Evolutionary conservation across 2,888 invertebrate genomes (phyloP).

Genomic region (Unio delphinus): DNA sequence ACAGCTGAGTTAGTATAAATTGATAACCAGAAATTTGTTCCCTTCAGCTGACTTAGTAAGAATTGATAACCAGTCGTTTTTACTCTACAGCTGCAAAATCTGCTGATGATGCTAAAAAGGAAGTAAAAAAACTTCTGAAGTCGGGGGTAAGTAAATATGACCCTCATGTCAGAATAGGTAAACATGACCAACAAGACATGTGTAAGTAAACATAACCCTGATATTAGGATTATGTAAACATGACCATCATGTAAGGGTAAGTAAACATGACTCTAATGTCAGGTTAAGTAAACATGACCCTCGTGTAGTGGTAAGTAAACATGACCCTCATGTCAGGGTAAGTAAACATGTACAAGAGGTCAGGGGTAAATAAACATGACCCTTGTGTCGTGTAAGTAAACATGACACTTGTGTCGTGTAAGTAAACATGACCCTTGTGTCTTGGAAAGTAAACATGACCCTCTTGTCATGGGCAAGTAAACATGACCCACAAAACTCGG

Average conservation of each 20-base stretch:
- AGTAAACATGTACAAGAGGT: too few relatives aligned
- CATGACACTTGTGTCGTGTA: too few relatives aligned
- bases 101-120: conserved; percentile 88
- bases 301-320: conserved; percentile 87
- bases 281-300: conserved; percentile 93
- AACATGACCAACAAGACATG: conserved; percentile 72
- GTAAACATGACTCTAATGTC: conserved; percentile 62
- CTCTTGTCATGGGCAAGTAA: conserved; percentile 84
- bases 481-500: too few relatives aligned
- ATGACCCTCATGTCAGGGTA: not conserved
- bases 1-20: too few relatives aligned
- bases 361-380: too few relatives aligned
- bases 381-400: too few relatives aligned
- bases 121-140: conserved; percentile 93
- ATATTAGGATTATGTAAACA: conserved; percentile 88
- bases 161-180: conserved; percentile 76
- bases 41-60: conserved; percentile 48
- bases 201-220: conserved; percentile 81
- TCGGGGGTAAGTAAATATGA: conserved; percentile 81
- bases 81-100: conserved; percentile 58
- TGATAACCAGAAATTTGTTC: conserved; percentile 4
- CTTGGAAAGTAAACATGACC: conserved; percentile 92
- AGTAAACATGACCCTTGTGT: conserved; percentile 62
- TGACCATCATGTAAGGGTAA: conserved; percentile 91
- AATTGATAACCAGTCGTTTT: too few relatives aligned